Evolutionary conservation across 2,888 invertebrate genomes (phyloP).

Genomic region (Clepsis dumicolana): DNA sequence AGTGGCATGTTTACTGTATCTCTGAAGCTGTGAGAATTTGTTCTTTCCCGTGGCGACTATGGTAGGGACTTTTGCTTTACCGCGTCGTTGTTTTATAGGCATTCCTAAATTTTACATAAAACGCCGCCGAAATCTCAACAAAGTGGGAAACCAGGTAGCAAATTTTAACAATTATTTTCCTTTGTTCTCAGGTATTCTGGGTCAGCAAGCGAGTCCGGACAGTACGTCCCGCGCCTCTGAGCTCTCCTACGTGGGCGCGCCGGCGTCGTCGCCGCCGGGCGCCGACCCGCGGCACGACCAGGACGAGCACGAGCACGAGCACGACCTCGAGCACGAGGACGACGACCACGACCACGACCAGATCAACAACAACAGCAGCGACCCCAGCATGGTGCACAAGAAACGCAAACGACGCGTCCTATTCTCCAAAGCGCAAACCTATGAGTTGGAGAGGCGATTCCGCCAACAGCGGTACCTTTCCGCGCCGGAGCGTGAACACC

Average conservation of each 20-base stretch:
- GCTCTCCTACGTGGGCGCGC: conserved; percentile 85
- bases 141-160: neutral
- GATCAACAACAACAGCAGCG: conserved; percentile 66
- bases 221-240: conserved; percentile 95
- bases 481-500: conserved; percentile 98
- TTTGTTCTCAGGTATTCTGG: conserved; percentile 77
- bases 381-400: conserved; percentile 88
- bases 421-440: conserved; percentile 99
- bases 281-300: conserved; percentile 67
- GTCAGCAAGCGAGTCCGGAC: conserved; percentile 93
- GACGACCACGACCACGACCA: conserved; percentile 82
- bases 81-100: no score
- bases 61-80: no score
- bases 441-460: conserved; percentile 97
- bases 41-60: neutral
- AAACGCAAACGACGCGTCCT: conserved; percentile 98
- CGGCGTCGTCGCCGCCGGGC: conserved; percentile 72
- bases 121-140: no score
- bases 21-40: conserved; percentile 26
- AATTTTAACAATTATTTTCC: conserved; percentile 42
- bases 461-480: conserved; percentile 98
- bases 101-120: neutral
- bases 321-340: conserved; percentile 85
- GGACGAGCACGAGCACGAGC: conserved; percentile 69
- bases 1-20: conserved; percentile 35